A percentile compares a stretch with the other conserved stretches of the same genome.
These are phyloP conservation scores for Cotesia congregata DNA, from an alignment of 2,888 invertebrate species.

Conservation along the genomic window DNA sequence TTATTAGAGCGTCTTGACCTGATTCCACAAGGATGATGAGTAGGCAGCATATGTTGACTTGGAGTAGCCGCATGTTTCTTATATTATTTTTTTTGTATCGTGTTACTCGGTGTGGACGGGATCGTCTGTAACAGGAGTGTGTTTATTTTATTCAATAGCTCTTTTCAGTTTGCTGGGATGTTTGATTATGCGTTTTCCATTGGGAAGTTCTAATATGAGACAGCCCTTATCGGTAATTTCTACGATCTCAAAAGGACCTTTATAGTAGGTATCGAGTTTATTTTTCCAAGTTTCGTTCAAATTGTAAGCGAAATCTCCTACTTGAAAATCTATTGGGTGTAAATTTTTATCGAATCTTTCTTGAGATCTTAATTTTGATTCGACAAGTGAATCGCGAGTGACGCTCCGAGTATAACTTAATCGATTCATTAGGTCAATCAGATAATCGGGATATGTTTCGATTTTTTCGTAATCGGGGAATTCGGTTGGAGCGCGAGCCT, in stretches of 20 bases:
- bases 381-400: not conserved
- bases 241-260: constrained; percentile 23
- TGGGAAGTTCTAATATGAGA: not conserved
- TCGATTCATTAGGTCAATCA: not conserved
- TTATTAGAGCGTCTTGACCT: too few relatives aligned
- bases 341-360: constrained; percentile 17
- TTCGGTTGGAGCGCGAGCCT: constrained; percentile 18
- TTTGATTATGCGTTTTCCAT: not conserved
- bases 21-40: too few relatives aligned
- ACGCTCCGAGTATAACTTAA: not conserved
- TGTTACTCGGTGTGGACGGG: too few relatives aligned
- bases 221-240: constrained; percentile 11
- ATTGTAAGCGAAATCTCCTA: constrained; percentile 1
- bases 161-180: not conserved
- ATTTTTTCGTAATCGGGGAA: not conserved
- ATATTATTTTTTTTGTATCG: too few relatives aligned
- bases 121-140: too few relatives aligned
- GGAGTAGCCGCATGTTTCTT: too few relatives aligned
- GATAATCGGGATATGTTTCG: not conserved
- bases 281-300: constrained; percentile 21
- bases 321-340: not conserved
- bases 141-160: not conserved
- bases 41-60: too few relatives aligned
- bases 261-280: constrained; percentile 25
- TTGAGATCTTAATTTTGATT: not conserved